phyloP scores from a whole-genome alignment of 2,888 invertebrate genomes.

The Cinara cedri region DNA sequence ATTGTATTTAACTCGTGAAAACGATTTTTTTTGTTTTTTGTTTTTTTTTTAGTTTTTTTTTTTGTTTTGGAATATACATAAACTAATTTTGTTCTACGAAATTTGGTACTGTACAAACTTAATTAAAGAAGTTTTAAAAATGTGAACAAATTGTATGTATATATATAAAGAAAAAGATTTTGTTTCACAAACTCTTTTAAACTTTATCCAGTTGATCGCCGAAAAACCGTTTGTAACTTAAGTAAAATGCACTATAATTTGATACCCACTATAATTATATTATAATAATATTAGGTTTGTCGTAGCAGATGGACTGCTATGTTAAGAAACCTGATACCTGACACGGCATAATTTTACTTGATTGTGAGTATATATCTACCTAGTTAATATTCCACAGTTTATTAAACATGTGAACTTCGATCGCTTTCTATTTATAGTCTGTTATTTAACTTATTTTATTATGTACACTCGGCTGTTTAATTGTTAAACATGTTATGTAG shows the following conservation, averaged over 20 bases:
- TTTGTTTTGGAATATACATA: not conserved
- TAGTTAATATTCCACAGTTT: constrained; percentile 1
- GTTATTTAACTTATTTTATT: not conserved
- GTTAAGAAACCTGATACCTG: not conserved
- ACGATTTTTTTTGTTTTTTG: not conserved
- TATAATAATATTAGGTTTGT: too few species aligned
- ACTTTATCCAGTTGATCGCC: constrained; percentile 20
- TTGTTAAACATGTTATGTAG: too few species aligned
- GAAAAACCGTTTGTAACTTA: constrained; percentile 11
- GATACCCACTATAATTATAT: not conserved
- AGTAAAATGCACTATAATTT: not conserved
- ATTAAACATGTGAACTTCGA: not conserved
- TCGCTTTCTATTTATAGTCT: too few species aligned
- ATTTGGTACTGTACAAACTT: constrained; percentile 7
- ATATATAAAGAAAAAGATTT: constrained; percentile 23
- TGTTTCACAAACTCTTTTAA: constrained; percentile 8
- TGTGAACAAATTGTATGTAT: constrained; percentile 6
- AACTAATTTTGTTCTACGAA: not conserved
- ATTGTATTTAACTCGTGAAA: not conserved
- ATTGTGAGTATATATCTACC: not conserved
- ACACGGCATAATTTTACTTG: not conserved
- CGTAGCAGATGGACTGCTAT: too few species aligned
- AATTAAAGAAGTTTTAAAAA: constrained; percentile 44
- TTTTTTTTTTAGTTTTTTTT: not conserved
- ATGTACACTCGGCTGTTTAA: too few species aligned